Conservation (phyloP, 2,888 invertebrate genomes). For the Polydrusus pterygomalis region DNA sequence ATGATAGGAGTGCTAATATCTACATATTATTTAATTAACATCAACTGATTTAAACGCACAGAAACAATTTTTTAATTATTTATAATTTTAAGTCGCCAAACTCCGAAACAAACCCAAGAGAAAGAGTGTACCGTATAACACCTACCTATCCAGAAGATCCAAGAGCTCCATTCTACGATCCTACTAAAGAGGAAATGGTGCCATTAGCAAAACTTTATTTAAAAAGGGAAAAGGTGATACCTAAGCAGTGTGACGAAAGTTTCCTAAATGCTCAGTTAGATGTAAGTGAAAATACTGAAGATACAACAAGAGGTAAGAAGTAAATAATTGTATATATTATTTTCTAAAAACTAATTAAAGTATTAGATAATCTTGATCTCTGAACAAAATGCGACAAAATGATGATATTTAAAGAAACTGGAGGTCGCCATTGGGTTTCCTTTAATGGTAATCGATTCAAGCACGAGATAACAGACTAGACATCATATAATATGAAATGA, state of each 20-base stretch:
- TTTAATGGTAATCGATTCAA: no score
- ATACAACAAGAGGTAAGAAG: constrained; percentile 79
- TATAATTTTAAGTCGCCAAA: constrained; percentile 81
- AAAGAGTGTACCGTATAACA: constrained; percentile 92
- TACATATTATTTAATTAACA: no score
- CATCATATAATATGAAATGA: no score
- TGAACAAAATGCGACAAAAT: no score
- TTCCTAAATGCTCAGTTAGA: constrained; percentile 77
- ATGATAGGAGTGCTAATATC: no score
- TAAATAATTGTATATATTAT: no score
- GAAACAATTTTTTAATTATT: not conserved
- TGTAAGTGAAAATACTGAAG: constrained; percentile 81
- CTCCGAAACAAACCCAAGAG: constrained; percentile 83
- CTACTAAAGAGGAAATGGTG: constrained; percentile 79
- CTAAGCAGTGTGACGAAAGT: constrained; percentile 83
- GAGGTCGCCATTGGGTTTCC: no score
- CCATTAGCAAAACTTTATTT: constrained; percentile 91
- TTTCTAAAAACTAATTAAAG: no score
- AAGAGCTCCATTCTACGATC: constrained; percentile 93
- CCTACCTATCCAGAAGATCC: constrained; percentile 93
- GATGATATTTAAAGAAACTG: no score
- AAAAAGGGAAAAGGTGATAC: constrained; percentile 82
- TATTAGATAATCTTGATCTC: no score
- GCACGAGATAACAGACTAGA: no score
- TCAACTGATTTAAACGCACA: no score